Conservation (phyloP, 2,797 vertebrate species). For the Octomys mimax region DNA sequence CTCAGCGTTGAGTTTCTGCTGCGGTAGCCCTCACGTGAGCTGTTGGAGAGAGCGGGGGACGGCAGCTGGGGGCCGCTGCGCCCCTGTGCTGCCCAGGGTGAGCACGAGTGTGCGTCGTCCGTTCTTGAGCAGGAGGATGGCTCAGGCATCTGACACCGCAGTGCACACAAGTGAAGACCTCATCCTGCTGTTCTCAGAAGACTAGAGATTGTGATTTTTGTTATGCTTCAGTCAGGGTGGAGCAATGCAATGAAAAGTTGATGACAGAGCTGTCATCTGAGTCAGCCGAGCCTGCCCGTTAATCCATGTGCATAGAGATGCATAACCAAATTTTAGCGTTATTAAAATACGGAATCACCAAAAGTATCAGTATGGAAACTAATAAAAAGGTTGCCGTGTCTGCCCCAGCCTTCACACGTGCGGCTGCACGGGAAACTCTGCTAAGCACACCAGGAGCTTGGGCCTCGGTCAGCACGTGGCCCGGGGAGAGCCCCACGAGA, state of each 20-base stretch:
- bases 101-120: not conserved
- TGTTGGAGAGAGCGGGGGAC: not conserved
- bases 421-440: not conserved
- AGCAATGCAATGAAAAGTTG: slow-evolving; percentile 62
- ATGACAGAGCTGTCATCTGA: slow-evolving; percentile 47
- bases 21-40: not conserved
- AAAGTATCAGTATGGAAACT: slow-evolving; percentile 70
- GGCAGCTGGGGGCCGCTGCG: too few relatives aligned
- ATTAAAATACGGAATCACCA: slow-evolving; percentile 72
- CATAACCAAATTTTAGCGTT: slow-evolving; percentile 64
- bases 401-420: slow-evolving; percentile 37
- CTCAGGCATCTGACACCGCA: not conserved
- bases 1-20: not conserved
- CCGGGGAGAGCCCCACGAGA: not conserved
- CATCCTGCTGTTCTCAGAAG: slow-evolving; percentile 44
- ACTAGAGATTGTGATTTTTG: slow-evolving; percentile 58
- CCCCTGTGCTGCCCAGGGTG: not conserved
- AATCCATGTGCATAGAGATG: slow-evolving; percentile 32
- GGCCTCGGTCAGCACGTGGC: not conserved
- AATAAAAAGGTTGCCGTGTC: slow-evolving; percentile 3
- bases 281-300: slow-evolving; percentile 61
- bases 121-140: slow-evolving; percentile 26
- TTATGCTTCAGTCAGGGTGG: slow-evolving; percentile 28
- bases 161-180: not conserved
- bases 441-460: not conserved